These are phyloP conservation scores for Ichneumoninae sp. DNA, from an alignment of 2,888 invertebrate genomes.

Conservation along the genomic window DNA sequence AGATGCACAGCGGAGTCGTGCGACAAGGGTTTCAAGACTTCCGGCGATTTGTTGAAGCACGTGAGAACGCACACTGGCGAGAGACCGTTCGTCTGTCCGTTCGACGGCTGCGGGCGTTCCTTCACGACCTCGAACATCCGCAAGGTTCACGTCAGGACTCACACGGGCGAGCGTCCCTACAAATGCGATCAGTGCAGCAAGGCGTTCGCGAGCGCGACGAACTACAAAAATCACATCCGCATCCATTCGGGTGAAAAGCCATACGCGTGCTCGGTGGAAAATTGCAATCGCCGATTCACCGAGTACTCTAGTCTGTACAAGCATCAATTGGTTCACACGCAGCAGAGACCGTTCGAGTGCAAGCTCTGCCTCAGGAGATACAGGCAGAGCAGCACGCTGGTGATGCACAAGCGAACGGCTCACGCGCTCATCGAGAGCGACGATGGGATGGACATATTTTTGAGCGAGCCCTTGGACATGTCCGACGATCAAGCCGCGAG, in stretches of 20 bases:
- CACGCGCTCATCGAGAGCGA: slow-evolving; percentile 85
- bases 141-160: slow-evolving; percentile 89
- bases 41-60: slow-evolving; percentile 87
- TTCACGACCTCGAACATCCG: slow-evolving; percentile 90
- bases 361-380: slow-evolving; percentile 87
- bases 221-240: slow-evolving; percentile 89
- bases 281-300: slow-evolving; percentile 88
- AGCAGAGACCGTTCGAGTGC: slow-evolving; percentile 87
- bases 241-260: slow-evolving; percentile 90
- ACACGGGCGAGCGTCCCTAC: slow-evolving; percentile 89
- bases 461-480: slow-evolving; percentile 52
- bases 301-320: slow-evolving; percentile 90
- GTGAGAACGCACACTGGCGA: slow-evolving; percentile 87
- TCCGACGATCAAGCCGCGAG: slow-evolving; percentile 50
- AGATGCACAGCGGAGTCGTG: slow-evolving; percentile 86
- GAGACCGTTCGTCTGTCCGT: slow-evolving; percentile 80
- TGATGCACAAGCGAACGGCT: slow-evolving; percentile 87
- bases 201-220: slow-evolving; percentile 89
- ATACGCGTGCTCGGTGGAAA: slow-evolving; percentile 87
- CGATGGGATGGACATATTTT: slow-evolving; percentile 82
- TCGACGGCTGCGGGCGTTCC: slow-evolving; percentile 87
- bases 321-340: slow-evolving; percentile 87
- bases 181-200: slow-evolving; percentile 87
- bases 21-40: slow-evolving; percentile 87
- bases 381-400: slow-evolving; percentile 87